Base-by-base conservation (phyloP, 2,113 vertebrate genomes). In the Brevimyrus niger region DNA sequence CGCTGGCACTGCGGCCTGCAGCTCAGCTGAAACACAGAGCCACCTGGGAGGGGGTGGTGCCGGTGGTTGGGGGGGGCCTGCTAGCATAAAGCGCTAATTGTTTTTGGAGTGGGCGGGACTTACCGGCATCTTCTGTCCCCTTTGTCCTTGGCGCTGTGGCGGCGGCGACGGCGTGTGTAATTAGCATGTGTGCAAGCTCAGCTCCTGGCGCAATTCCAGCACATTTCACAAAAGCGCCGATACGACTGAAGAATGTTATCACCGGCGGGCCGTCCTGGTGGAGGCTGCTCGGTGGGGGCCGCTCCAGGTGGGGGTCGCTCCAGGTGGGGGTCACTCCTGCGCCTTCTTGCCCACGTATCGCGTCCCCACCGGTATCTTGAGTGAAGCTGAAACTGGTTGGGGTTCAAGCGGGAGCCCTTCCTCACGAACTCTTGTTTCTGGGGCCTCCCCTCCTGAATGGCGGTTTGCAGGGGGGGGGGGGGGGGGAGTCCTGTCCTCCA, bases 161-260 rank as follows among this genome's bases (percentile, higher is more conserved):
- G 48, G 15, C 15, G 50, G 58, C n/a, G n/a, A 13, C 15, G 15
- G 48, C 15, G 85, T 48, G 47, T 87, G 85, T 87, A 87, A 87
- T 44, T 47, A 87, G 48, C 50, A n/a, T 87, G 50, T 87, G 47
- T 87, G 50, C 15, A 17, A 13, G 11, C n/a, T 35, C 47, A 55
- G 50, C 50, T 35, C 47, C 85, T 53, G 21, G 50, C 7, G 7
- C 23, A 19, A 0, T 27, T 47, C 46, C 46, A 50, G 44, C n/a
- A 2, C 31, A 6, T 35, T 31, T 35, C 85, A 35, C 85, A 51
- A 53, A 86, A 27, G 47, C n/a, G 13, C 48, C 50, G 85, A 87
- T 87, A 87, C 50, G 27, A 27, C n/a, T 19, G 15, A 38, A 55
- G 85, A 87, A 87, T 87, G 85, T 86, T 86, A 86, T 86, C 85